Percentiles rank a stretch among this genome's conserved stretches.
phyloP scores from a whole-genome alignment of 2,113 vertebrate genomes.

The Meriones unguiculatus region DNA sequence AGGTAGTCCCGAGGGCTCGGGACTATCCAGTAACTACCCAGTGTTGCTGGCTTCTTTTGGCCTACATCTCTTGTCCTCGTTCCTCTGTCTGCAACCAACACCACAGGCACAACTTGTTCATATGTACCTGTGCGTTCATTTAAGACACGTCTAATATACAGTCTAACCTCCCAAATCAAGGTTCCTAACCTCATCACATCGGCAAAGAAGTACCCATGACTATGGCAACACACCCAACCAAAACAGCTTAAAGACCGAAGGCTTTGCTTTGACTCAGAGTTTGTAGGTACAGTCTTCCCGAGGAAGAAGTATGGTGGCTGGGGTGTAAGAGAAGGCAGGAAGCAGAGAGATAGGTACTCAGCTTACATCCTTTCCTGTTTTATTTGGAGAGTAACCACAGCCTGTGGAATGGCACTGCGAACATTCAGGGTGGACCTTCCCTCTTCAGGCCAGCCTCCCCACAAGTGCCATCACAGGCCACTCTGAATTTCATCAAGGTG shows the following conservation, averaged over 20 bases:
- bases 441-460: no score
- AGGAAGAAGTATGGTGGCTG: background rate
- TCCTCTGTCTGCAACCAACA: fast-evolving
- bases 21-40: background rate
- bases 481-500: background rate
- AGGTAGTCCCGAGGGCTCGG: fast-evolving
- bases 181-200: background rate
- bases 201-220: no score
- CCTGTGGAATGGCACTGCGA: no score
- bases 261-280: background rate
- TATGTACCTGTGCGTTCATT: fast-evolving
- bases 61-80: fast-evolving
- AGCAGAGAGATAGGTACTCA: background rate
- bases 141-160: background rate
- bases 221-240: background rate
- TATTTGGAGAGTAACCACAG: background rate
- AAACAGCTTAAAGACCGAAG: background rate
- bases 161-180: no score
- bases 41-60: background rate
- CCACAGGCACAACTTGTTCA: fast-evolving
- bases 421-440: background rate
- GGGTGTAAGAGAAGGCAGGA: background rate
- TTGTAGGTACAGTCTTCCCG: no score
- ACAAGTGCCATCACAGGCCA: background rate
- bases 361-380: background rate